Conservation (phyloP, 2,797 vertebrate species). For the Distichodus sexfasciatus region DNA sequence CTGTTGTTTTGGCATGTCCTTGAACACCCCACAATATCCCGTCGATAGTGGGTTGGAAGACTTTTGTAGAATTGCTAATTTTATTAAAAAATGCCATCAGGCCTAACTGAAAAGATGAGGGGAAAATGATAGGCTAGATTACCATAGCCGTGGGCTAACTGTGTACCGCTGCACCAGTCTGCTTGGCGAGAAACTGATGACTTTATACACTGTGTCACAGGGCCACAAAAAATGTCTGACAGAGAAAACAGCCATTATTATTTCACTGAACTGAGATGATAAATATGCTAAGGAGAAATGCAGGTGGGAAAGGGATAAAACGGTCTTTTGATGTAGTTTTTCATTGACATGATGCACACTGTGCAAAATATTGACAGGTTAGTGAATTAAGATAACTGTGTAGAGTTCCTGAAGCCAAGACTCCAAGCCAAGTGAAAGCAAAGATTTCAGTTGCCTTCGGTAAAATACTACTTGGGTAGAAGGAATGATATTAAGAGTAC, state of each 20-base stretch:
- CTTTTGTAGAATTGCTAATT: conserved; percentile 11
- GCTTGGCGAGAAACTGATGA: conserved; percentile 13
- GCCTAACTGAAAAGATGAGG: conserved; percentile 6
- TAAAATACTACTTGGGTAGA: no score
- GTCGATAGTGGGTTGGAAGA: conserved; percentile 8
- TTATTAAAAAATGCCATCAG: conserved; percentile 25
- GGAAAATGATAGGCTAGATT: conserved; percentile 11
- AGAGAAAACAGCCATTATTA: neutral
- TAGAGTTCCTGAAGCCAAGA: no score
- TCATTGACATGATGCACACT: neutral
- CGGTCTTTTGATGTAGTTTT: neutral
- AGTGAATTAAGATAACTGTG: neutral
- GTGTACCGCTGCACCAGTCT: conserved; percentile 6
- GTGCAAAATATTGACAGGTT: neutral
- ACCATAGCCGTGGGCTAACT: conserved; percentile 15
- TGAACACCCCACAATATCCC: neutral
- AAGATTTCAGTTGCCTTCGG: no score
- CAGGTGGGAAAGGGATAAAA: neutral
- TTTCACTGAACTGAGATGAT: neutral
- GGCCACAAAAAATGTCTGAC: conserved; percentile 1
- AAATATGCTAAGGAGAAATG: neutral
- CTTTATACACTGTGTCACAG: neutral
- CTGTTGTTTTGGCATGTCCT: neutral
- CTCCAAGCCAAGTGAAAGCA: no score
- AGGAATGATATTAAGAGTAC: no score